phyloP scores from a whole-genome alignment of 2,113 vertebrate species.

The Casuarius casuarius region DNA sequence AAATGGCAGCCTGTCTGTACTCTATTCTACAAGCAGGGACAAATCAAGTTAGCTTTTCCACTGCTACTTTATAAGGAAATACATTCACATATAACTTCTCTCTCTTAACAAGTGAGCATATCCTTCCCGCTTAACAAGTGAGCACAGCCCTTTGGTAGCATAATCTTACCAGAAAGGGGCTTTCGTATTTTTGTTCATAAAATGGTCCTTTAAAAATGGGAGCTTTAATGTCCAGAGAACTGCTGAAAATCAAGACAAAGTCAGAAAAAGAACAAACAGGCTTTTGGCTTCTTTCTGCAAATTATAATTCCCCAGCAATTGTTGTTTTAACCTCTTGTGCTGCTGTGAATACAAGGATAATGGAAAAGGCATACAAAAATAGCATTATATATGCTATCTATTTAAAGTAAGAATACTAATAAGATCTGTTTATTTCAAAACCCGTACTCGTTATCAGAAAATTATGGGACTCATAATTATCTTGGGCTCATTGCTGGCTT shows the following conservation, averaged over 20 bases:
- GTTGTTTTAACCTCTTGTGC: not conserved
- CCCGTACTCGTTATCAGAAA: not conserved
- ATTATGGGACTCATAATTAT: not conserved
- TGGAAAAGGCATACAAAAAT: not conserved
- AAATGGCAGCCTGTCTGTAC: not conserved
- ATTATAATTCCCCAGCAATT: not conserved
- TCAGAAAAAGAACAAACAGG: not conserved
- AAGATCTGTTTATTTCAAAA: conserved; percentile 9
- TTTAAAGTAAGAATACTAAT: not conserved
- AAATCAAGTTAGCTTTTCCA: not conserved
- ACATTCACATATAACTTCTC: not conserved
- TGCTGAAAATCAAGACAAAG: not conserved
- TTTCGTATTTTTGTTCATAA: not conserved
- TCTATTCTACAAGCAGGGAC: not conserved
- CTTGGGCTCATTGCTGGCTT: not conserved
- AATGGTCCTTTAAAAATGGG: not conserved
- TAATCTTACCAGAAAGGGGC: not conserved
- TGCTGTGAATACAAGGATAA: not conserved
- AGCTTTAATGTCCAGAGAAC: not conserved
- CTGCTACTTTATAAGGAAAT: not conserved
- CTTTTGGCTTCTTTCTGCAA: not conserved
- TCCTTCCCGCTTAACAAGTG: not conserved
- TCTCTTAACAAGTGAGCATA: not conserved
- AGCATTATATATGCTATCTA: not conserved
- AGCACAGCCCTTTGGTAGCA: not conserved